Percentiles rank a stretch among this genome's conserved stretches.
Evolutionary conservation across 2,113 vertebrate genomes (phyloP).

Genomic region (Cottus gobio): DNA sequence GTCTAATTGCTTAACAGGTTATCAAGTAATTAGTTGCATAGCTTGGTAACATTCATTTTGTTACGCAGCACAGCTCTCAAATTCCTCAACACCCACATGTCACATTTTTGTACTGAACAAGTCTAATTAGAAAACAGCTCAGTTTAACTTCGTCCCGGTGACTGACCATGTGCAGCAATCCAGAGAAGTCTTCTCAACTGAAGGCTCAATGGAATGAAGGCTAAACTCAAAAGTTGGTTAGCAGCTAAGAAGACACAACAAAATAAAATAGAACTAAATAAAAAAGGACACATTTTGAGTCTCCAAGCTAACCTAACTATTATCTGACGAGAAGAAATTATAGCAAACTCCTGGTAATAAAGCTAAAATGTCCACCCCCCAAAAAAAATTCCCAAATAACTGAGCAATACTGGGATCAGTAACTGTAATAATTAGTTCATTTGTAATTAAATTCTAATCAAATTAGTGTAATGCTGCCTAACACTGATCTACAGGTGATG

Average conservation of each 20-base stretch:
- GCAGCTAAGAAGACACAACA: too few species aligned
- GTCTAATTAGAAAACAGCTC: not conserved
- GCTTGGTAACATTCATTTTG: not conserved
- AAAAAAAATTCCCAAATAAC: not conserved
- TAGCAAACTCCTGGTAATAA: not conserved
- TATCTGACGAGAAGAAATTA: not conserved
- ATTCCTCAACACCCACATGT: not conserved
- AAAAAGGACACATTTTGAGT: not conserved
- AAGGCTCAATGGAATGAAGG: not conserved
- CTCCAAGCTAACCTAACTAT: not conserved
- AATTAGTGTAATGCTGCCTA: not conserved
- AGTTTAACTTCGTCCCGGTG: not conserved
- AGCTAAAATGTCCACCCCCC: not conserved
- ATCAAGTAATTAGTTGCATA: not conserved
- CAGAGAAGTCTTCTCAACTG: not conserved
- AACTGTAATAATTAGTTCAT: not conserved
- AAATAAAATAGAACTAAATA: not conserved
- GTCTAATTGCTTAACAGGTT: not conserved
- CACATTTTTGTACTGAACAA: not conserved
- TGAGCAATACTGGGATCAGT: not conserved
- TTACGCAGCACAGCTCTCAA: not conserved
- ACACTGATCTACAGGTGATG: not conserved
- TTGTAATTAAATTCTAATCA: not conserved
- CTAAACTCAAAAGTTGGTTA: not conserved
- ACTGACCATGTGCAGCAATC: not conserved